Percentiles rank a stretch among this genome's conserved stretches.
phyloP scores from a whole-genome alignment of 2,113 vertebrate genomes.

The Anhinga rufa region DNA sequence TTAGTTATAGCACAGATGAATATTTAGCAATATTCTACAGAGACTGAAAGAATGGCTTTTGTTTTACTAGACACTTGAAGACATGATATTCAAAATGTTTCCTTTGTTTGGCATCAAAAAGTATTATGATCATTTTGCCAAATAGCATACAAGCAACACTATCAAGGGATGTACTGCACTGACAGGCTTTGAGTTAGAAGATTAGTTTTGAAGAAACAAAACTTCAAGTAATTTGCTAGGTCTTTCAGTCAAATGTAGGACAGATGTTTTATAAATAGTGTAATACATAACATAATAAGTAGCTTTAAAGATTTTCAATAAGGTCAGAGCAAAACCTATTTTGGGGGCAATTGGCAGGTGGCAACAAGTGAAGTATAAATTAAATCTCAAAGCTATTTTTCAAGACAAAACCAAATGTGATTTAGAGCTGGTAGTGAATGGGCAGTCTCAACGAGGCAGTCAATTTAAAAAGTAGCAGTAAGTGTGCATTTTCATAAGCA shows the following conservation, averaged over 20 bases:
- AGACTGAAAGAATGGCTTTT: conserved; percentile 32
- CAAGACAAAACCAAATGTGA: neutral
- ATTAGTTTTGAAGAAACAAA: conserved; percentile 51
- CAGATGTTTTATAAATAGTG: conserved; percentile 40
- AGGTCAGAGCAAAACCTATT: neutral
- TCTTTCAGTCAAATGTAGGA: conserved; percentile 31
- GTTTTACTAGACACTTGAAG: conserved; percentile 14
- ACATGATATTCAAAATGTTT: conserved; percentile 48
- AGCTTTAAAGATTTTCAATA: conserved; percentile 25
- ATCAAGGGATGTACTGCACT: neutral
- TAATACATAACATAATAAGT: neutral
- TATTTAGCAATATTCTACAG: conserved; percentile 44
- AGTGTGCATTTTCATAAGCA: neutral
- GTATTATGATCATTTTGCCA: conserved; percentile 14
- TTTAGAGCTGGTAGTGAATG: neutral
- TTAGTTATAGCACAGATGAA: conserved; percentile 44
- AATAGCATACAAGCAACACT: neutral
- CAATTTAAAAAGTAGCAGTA: neutral
- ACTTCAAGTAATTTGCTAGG: conserved; percentile 52
- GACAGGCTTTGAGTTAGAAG: conserved; percentile 24
- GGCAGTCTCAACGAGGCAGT: neutral
- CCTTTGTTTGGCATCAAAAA: conserved; percentile 33
- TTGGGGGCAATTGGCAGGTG: neutral
- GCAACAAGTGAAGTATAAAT: neutral
- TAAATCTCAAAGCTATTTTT: neutral